Evolutionary conservation across 1,140 invertebrate species (phyloP).

Genomic region (Trigoniulus corallinus): DNA sequence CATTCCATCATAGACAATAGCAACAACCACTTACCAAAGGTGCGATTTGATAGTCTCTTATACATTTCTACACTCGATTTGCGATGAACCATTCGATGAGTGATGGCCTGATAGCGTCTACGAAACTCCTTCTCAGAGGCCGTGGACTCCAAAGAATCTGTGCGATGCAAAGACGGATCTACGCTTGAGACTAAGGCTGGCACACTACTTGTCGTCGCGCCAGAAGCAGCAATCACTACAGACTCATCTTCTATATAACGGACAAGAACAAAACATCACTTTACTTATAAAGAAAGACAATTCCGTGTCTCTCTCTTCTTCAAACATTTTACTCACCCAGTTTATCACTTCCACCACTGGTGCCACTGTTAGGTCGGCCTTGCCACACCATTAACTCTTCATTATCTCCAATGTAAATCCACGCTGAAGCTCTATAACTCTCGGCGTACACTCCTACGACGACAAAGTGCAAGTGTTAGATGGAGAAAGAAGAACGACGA

Average conservation of each 20-base stretch:
- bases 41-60: constrained; percentile 58
- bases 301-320: neutral
- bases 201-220: too few species aligned
- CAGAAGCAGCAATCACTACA: too few species aligned
- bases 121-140: constrained; percentile 71
- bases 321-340: neutral
- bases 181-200: neutral
- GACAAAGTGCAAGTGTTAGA: neutral
- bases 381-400: constrained; percentile 50
- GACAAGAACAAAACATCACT: neutral
- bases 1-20: too few species aligned
- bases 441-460: constrained; percentile 44
- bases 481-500: neutral
- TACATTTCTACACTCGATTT: constrained; percentile 86
- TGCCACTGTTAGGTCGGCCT: neutral
- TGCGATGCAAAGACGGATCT: neutral
- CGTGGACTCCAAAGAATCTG: constrained; percentile 48
- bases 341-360: neutral
- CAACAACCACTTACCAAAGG: constrained; percentile 73
- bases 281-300: neutral
- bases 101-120: constrained; percentile 66
- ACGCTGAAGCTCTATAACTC: constrained; percentile 47
- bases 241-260: neutral
- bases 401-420: constrained; percentile 55
- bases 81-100: constrained; percentile 74